Evolutionary conservation across 2,797 vertebrate species (phyloP).

Genomic region (Gymnoscopelus braueri): DNA sequence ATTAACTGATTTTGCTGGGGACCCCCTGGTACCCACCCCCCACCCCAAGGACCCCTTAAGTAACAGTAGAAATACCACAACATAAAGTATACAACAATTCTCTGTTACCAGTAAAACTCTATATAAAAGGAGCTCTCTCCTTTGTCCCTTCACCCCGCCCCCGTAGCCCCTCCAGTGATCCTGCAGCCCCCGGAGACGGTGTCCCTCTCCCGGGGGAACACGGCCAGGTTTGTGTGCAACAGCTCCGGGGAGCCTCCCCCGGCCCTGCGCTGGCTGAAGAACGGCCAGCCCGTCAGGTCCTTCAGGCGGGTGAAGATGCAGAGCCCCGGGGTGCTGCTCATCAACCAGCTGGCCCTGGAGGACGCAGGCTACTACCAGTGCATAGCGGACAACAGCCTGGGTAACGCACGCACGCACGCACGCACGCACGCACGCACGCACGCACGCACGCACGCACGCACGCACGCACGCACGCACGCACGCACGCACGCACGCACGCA

Average conservation of each 20-base stretch:
- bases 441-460: too few species aligned
- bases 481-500: too few species aligned
- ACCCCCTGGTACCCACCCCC: too few species aligned
- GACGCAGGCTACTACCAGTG: slow-evolving; percentile 97
- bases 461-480: too few species aligned
- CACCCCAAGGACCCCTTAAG: too few species aligned
- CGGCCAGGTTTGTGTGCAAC: slow-evolving; percentile 94
- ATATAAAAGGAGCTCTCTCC: neutral
- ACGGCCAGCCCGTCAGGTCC: slow-evolving; percentile 86
- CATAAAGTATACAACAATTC: too few species aligned
- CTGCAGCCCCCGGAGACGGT: slow-evolving; percentile 92
- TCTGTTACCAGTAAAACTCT: neutral
- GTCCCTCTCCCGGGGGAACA: slow-evolving; percentile 94
- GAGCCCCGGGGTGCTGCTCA: slow-evolving; percentile 90
- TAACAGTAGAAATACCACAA: too few species aligned
- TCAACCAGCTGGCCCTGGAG: slow-evolving; percentile 94
- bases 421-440: too few species aligned
- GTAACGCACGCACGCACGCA: slow-evolving; percentile 39
- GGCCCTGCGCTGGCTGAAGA: slow-evolving; percentile 89
- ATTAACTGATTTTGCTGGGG: too few species aligned
- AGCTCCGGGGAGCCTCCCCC: slow-evolving; percentile 91
- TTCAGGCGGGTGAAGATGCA: slow-evolving; percentile 92
- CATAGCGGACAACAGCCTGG: slow-evolving; percentile 91
- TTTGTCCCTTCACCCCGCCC: slow-evolving; percentile 13
- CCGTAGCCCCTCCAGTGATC: slow-evolving; percentile 89